A percentile compares a stretch with the other conserved stretches of the same genome.
phyloP scores from a whole-genome alignment of 2,113 vertebrate species.

The Raja brachyura region DNA sequence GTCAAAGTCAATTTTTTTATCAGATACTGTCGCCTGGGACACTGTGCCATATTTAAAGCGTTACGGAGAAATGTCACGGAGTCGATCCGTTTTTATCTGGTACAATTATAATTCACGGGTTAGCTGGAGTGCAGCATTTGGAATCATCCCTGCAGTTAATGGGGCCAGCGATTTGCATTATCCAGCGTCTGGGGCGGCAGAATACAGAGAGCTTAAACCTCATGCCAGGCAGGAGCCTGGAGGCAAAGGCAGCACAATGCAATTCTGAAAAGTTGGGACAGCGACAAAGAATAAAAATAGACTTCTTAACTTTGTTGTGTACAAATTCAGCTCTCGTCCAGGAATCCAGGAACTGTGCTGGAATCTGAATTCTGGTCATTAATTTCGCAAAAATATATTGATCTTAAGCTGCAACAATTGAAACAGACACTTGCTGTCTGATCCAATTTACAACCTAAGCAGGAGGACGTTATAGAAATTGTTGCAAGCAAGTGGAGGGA shows the following conservation, averaged over 20 bases:
- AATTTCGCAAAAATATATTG: slow-evolving; percentile 9
- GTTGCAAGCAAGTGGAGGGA: background rate
- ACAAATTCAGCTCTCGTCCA: background rate
- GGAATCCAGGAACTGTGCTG: background rate
- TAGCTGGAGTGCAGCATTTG: background rate
- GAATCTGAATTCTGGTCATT: slow-evolving; percentile 12
- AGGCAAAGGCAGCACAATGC: background rate
- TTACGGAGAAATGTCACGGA: background rate
- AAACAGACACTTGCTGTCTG: background rate
- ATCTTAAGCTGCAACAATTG: background rate
- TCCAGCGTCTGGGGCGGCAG: background rate
- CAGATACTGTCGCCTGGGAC: background rate
- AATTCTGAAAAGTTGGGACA: background rate
- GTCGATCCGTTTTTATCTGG: background rate
- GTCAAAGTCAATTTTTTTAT: background rate
- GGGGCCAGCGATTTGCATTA: background rate
- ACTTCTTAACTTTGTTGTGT: background rate
- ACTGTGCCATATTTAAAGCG: background rate
- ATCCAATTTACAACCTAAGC: background rate
- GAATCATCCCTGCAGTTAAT: background rate
- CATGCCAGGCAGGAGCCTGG: background rate
- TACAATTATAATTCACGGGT: background rate
- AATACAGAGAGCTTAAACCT: background rate
- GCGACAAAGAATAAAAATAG: background rate
- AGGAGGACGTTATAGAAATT: background rate